Base-by-base conservation (phyloP, 2,113 vertebrate species). In the Trogon surrucura region DNA sequence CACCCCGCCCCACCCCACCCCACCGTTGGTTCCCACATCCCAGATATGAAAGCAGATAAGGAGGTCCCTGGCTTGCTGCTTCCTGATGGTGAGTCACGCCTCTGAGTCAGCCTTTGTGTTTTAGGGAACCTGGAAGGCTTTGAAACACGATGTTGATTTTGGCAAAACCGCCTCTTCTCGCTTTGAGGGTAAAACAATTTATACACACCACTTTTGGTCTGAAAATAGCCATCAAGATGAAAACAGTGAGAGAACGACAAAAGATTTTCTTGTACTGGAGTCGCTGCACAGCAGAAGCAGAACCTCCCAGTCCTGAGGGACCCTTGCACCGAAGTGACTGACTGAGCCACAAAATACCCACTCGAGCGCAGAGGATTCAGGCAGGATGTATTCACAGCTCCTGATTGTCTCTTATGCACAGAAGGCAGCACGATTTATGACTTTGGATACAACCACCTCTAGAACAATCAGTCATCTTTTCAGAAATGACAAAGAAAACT, bases 81-180 rank as follows among this genome's bases (percentile, higher is more conserved):
- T 98, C 98, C 98, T 94, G 91, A 96, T 88, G 93, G 88, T 98
- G 98, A 98, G 93, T 98, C 98, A 98, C 8, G 2, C 88, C 96
- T 98, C 96, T 97, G 96, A 98, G 96, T 98, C 97, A 98, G 97
- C 94, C 97, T 98, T 98, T 98, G 98, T 98, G 97, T 98, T 97
- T 90, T 78, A 94, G 95, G 91, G 96, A 97, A 97, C 96, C 97
- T 98, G 97, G 96, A 97, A 98, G 97, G 78, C 97, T 97, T 97
- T 97, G 97, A 98, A 97, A 97, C 45, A 45, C 1, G 1, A 48
- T 98, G 97, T 98, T 98, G 97, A 95, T 96, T 95, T 97, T 98
- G 98, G 98, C 98, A 96, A 92, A 78, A 50, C 53, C 8, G 25
- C 65, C 38, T 95, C 91, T 74, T 72, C 77, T 85, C 66, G 56